These are phyloP conservation scores for Bombus pascuorum DNA, from an alignment of 1,140 invertebrate genomes.

Conservation along the genomic window DNA sequence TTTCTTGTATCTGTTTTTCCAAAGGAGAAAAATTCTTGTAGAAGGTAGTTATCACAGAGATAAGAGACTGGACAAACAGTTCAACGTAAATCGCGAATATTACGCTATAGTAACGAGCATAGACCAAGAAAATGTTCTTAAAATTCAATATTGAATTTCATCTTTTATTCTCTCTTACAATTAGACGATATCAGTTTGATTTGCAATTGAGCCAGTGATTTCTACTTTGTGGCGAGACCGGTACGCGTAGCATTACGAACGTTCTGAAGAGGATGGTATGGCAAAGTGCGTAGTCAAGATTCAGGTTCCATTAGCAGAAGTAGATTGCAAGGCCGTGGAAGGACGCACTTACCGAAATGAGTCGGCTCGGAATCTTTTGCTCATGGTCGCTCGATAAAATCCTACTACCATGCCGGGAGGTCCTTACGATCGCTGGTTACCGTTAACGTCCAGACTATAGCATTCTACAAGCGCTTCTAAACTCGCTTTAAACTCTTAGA, in stretches of 20 bases:
- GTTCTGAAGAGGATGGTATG: neutral
- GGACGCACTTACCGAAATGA: slow-evolving; percentile 60
- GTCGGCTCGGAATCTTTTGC: slow-evolving; percentile 63
- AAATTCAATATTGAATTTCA: neutral
- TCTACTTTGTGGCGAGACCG: neutral
- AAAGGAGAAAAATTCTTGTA: too few relatives aligned
- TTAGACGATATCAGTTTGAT: neutral
- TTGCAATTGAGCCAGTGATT: neutral
- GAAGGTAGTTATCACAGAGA: too few relatives aligned
- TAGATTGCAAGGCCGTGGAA: slow-evolving; percentile 69
- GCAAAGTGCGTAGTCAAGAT: too few relatives aligned
- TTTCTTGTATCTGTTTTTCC: too few relatives aligned
- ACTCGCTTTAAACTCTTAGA: slow-evolving; percentile 57
- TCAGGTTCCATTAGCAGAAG: slow-evolving; percentile 61
- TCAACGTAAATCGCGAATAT: too few relatives aligned
- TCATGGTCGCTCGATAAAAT: slow-evolving; percentile 57
- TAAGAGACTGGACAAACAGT: too few relatives aligned
- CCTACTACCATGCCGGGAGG: slow-evolving; percentile 43
- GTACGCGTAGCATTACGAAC: neutral
- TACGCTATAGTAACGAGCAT: neutral
- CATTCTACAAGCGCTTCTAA: slow-evolving; percentile 42
- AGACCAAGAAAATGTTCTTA: neutral
- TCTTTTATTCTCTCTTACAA: neutral
- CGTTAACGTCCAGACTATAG: slow-evolving; percentile 56
- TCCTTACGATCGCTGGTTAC: slow-evolving; percentile 59